Evolutionary conservation across 2,888 invertebrate species (phyloP), one percentile per base, ranked within the genome.

Genomic region (Smittia sp.): DNA sequence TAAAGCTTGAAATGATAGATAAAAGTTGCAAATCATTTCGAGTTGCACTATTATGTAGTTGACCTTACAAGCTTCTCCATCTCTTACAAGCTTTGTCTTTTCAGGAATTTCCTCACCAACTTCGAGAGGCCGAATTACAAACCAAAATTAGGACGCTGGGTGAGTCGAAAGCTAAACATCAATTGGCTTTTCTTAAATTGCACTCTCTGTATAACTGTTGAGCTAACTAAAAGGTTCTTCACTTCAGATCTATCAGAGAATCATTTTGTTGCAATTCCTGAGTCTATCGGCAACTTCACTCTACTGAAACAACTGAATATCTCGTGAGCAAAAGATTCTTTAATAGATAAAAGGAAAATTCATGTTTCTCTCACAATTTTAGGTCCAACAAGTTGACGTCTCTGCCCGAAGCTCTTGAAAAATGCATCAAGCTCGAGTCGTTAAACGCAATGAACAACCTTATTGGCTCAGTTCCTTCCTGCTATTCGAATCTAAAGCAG

Each of bases 171-270:
- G n/a, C n/a, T n/a, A n/a, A n/a, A n/a, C n/a, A n/a, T n/a, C n/a
- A n/a, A n/a, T n/a, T n/a, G n/a, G n/a, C n/a, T n/a, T n/a, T n/a
- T n/a, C n/a, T n/a, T n/a, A n/a, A n/a, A n/a, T n/a, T n/a, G n/a
- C n/a, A n/a, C n/a, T n/a, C n/a, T n/a, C n/a, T n/a, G n/a, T n/a
- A n/a, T n/a, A n/a, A n/a, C n/a, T n/a, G n/a, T n/a, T n/a, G n/a
- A n/a, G n/a, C n/a, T n/a, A n/a, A n/a, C n/a, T n/a, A n/a, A n/a
- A n/a, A n/a, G n/a, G n/a, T n/a, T n/a, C n/a, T n/a, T n/a, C n/a
- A n/a, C n/a, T n/a, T n/a, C 99, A 75, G 97, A 99, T 81, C 81
- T 99, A 73, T 96, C 97, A 0, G 90, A 93, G 77, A 99, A 99
- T 84, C 93, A 91, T 80, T 89, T 99, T 77, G 82, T 86, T 9